phyloP scores from a whole-genome alignment of 1,140 invertebrate species.

The Lucilia cuprina region DNA sequence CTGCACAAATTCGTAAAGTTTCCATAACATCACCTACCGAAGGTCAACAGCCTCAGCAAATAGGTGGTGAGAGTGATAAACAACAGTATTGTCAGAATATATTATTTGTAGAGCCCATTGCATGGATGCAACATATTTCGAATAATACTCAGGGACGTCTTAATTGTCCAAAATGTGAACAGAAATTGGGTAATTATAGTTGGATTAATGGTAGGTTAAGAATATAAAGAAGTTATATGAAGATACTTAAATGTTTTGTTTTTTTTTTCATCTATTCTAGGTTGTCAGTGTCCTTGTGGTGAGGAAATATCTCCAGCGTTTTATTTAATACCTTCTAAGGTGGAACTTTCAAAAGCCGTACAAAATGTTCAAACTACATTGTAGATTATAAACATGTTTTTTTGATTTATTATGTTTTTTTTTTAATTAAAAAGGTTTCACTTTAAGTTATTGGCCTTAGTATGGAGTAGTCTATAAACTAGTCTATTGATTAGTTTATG shows the following conservation, averaged over 20 bases:
- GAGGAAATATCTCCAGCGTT: slow-evolving; percentile 84
- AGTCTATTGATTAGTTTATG: too few species aligned
- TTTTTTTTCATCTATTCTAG: slow-evolving; percentile 52
- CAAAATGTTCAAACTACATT: slow-evolving; percentile 86
- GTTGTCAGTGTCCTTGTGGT: slow-evolving; percentile 84
- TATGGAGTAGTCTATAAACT: too few species aligned
- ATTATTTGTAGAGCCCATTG: slow-evolving; percentile 81
- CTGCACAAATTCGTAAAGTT: slow-evolving; percentile 57
- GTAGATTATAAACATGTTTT: slow-evolving; percentile 60
- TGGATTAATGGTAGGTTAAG: slow-evolving; percentile 75
- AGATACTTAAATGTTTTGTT: too few species aligned
- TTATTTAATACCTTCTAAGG: slow-evolving; percentile 84
- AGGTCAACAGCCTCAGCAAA: slow-evolving; percentile 40
- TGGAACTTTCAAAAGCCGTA: slow-evolving; percentile 85
- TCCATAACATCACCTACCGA: slow-evolving; percentile 39
- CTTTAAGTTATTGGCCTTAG: too few species aligned
- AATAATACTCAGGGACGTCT: slow-evolving; percentile 78
- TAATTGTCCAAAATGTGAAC: slow-evolving; percentile 82
- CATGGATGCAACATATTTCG: slow-evolving; percentile 79
- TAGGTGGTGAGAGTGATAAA: slow-evolving; percentile 5
- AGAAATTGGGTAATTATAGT: slow-evolving; percentile 83
- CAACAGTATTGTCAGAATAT: slow-evolving; percentile 71
- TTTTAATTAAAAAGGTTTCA: too few species aligned
- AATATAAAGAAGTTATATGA: background rate
- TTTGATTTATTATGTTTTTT: too few species aligned